Base-by-base conservation (phyloP, 2,888 invertebrate species). In the Colletes collaris region DNA sequence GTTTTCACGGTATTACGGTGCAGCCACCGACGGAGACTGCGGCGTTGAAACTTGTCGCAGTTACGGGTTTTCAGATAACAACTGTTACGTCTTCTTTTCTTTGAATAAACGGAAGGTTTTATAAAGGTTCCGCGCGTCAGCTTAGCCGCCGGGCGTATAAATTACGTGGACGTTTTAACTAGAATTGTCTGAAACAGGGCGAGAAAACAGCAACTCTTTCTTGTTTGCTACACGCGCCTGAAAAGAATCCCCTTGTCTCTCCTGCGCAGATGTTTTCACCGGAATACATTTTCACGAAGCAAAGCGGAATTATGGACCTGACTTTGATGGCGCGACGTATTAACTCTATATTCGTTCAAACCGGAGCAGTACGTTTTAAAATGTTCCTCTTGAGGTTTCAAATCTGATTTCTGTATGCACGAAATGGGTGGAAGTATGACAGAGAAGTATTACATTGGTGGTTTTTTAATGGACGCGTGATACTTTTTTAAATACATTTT, bases 221-320 rank as follows among this genome's bases (percentile, higher is more conserved):
- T 44, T 13, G 16, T 60, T 44, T 60, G 13, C n/a, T 44, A 19
- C 16, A 0, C 16, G n/a, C 37, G 16, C 13, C 2, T 59, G 0
- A 13, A 11, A 4, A 19, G 60, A 44, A 60, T 44, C 4, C 19
- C 10, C 16, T 60, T 3, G 8, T n/a, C 5, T 16, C 13, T 11
- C 44, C 10, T 37, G 10, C 10, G 11, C 3, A 1, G 16, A 60
- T 10, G 16, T 37, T 16, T 16, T 40, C 16, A 16, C 16, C 4
- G 60, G 44, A 44, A 60, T 40, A 44, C 44, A 60, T 60, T 16
- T 60, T 19, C 40, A n/a, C 44, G 44, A 60, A 60, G 16, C 44
- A 60, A 60, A 16, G 16, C 8, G 40, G 44, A 10, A 16, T 16
- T 44, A 16, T 44, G 10, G 60, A 11, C 8, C 10, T 16, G 44